phyloP scores from a whole-genome alignment of 2,888 invertebrate genomes.

The Anticlea derivata region DNA sequence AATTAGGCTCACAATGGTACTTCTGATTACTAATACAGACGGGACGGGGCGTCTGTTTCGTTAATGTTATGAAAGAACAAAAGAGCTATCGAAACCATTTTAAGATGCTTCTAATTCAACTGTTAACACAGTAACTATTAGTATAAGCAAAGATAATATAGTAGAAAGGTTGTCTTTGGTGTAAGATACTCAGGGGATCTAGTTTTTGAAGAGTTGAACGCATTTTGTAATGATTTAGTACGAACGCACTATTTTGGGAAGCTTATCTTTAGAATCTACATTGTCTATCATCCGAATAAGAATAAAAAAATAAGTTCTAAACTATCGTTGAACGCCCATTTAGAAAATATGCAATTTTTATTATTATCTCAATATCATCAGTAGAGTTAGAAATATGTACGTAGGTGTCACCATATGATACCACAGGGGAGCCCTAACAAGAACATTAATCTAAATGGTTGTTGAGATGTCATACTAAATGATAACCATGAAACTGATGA shows the following conservation, averaged over 20 bases:
- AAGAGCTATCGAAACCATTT: background rate
- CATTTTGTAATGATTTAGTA: too few relatives aligned
- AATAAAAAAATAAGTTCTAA: too few relatives aligned
- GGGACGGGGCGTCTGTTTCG: background rate
- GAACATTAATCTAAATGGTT: conserved; percentile 1
- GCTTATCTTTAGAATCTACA: too few relatives aligned
- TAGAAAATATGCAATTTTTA: background rate
- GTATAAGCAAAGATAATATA: too few relatives aligned
- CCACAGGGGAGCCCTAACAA: background rate
- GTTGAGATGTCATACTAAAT: conserved; percentile 13
- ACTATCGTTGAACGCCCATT: background rate
- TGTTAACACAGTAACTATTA: too few relatives aligned
- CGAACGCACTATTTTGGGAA: too few relatives aligned
- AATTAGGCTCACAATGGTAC: conserved; percentile 1
- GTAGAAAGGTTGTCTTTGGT: too few relatives aligned
- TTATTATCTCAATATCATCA: conserved; percentile 13
- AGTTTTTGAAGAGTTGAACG: too few relatives aligned
- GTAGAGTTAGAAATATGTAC: conserved; percentile 2
- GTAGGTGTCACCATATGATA: conserved; percentile 19
- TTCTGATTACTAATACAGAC: background rate
- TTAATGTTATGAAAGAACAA: background rate
- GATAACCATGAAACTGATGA: conserved; percentile 3
- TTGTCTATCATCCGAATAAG: too few relatives aligned
- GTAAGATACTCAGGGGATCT: too few relatives aligned
- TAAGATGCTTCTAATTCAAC: too few relatives aligned